Evolutionary conservation across 2,888 invertebrate species (phyloP).

Genomic region (Oasisia sp.): DNA sequence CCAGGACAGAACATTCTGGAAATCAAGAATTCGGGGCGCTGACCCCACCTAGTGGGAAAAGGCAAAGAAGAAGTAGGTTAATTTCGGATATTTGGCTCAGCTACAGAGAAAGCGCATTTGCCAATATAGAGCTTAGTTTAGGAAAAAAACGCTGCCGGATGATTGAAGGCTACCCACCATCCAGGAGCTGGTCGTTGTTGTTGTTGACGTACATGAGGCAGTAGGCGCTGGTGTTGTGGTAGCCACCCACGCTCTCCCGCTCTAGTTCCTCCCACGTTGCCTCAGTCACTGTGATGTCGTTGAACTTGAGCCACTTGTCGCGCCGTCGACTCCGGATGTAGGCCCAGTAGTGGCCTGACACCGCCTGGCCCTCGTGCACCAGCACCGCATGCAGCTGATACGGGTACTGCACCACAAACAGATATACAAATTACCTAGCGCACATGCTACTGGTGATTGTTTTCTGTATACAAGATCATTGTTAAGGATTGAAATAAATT

Average conservation of each 20-base stretch:
- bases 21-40: no score
- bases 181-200: conserved; percentile 48
- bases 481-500: no score
- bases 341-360: conserved; percentile 69
- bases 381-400: conserved; percentile 68
- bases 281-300: conserved; percentile 67
- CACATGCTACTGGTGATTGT: no score
- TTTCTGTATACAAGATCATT: no score
- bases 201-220: conserved; percentile 67
- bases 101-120: no score
- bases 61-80: no score
- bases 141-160: no score
- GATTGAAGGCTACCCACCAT: conserved; percentile 35
- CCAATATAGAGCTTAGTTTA: no score
- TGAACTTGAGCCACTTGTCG: conserved; percentile 66
- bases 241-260: conserved; percentile 67
- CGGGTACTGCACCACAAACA: conserved; percentile 51
- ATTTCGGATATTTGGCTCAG: no score
- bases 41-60: no score
- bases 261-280: conserved; percentile 66
- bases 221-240: conserved; percentile 68
- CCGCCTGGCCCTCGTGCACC: conserved; percentile 68
- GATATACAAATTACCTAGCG: conserved; percentile 30
- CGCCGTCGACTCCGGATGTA: conserved; percentile 63
- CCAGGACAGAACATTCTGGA: no score